Percentiles rank a stretch among this genome's conserved stretches.
Conservation (phyloP, 2,888 invertebrate genomes). For the Unio pictorum region DNA sequence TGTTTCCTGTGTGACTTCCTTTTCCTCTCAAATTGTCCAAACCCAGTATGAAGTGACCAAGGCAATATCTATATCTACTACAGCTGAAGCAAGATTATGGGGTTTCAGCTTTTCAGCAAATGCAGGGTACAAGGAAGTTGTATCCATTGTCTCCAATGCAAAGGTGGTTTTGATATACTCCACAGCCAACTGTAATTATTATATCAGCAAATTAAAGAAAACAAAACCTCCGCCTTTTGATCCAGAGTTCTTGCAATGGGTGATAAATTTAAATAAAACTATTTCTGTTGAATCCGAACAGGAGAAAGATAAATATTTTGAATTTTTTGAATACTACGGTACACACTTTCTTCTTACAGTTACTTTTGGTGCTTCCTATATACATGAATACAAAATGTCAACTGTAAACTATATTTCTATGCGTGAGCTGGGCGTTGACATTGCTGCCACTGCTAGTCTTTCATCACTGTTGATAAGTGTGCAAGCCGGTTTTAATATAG, state of each 20-base stretch:
- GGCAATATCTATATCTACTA: too few relatives aligned
- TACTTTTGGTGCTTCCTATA: constrained; percentile 25
- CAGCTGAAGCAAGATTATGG: too few relatives aligned
- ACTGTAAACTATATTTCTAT: constrained; percentile 5
- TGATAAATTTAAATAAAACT: constrained; percentile 8
- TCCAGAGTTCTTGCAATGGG: constrained; percentile 14
- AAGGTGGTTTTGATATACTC: constrained; percentile 19
- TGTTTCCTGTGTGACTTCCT: too few relatives aligned
- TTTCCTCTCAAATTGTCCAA: too few relatives aligned
- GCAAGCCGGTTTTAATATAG: constrained; percentile 5
- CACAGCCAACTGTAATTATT: constrained; percentile 22
- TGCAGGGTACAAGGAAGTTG: too few relatives aligned
- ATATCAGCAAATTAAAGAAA: constrained; percentile 15
- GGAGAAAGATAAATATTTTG: constrained; percentile 1
- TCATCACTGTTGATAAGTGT: constrained; percentile 9
- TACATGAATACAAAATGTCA: constrained; percentile 21
- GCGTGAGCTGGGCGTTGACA: constrained; percentile 6
- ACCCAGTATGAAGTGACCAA: too few relatives aligned
- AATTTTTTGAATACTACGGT: constrained; percentile 20
- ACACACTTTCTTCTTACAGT: constrained; percentile 20
- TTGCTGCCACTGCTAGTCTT: constrained; percentile 20
- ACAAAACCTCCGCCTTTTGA: constrained; percentile 11
- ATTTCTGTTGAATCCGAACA: not conserved
- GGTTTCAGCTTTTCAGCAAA: too few relatives aligned
- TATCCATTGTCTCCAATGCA: constrained; percentile 13